Evolutionary conservation across 2,113 vertebrate species (phyloP).

Genomic region (Brachyhypopomus occidentalis): DNA sequence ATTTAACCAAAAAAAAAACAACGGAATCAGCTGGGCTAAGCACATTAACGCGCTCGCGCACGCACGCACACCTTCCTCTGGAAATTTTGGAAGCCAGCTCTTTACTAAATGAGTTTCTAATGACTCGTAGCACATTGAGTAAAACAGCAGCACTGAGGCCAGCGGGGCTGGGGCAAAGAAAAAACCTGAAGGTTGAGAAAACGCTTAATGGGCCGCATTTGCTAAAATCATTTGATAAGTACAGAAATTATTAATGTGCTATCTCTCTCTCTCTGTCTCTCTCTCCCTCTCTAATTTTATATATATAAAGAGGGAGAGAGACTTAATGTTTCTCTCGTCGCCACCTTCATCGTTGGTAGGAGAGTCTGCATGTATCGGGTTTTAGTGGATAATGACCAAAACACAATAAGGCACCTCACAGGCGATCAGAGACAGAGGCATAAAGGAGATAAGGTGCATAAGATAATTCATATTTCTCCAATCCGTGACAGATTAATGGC

Average conservation of each 20-base stretch:
- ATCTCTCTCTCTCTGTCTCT: too few species aligned
- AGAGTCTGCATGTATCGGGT: conserved; percentile 68
- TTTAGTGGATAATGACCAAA: conserved; percentile 72
- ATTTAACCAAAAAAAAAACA: conserved; percentile 43
- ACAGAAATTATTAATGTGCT: conserved; percentile 35
- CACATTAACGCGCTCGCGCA: conserved; percentile 41
- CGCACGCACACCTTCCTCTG: conserved; percentile 5
- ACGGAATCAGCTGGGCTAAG: conserved; percentile 48
- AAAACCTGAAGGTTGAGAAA: conserved; percentile 28
- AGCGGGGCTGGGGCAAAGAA: neutral
- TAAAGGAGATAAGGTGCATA: conserved; percentile 71
- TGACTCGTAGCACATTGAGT: conserved; percentile 35
- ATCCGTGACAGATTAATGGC: conserved; percentile 71
- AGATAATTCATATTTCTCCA: conserved; percentile 71
- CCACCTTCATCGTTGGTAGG: conserved; percentile 66
- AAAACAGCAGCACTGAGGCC: conserved; percentile 16
- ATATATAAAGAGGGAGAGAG: too few species aligned
- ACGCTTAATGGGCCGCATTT: conserved; percentile 61
- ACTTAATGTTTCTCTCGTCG: conserved; percentile 58
- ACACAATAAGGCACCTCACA: conserved; percentile 76
- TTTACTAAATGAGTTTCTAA: conserved; percentile 54
- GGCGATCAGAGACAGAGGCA: conserved; percentile 57
- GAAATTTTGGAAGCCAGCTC: conserved; percentile 36
- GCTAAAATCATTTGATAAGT: conserved; percentile 54
- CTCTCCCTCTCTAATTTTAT: too few species aligned